Percentiles rank a stretch among this genome's conserved stretches.
Evolutionary conservation across 1,140 invertebrate genomes (phyloP).

Genomic region (Theocolax elegans): DNA sequence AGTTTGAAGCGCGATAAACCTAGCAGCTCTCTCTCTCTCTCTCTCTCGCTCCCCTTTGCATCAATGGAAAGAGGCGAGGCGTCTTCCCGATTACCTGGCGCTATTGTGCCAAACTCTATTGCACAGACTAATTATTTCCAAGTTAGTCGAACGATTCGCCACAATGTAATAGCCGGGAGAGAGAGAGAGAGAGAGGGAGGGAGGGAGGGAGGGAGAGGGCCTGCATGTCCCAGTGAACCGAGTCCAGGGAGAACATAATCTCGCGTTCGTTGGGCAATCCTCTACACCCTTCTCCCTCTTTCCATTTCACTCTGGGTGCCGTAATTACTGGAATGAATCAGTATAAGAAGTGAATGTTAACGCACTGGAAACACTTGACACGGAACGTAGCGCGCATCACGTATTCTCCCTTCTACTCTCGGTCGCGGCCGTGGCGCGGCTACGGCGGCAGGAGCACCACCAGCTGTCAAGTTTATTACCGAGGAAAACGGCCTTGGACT

Average conservation of each 20-base stretch:
- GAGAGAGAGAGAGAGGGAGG: slow-evolving; percentile 60
- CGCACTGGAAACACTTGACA: slow-evolving; percentile 37
- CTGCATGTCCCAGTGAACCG: slow-evolving; percentile 38
- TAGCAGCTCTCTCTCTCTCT: no score
- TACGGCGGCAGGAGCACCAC: not conserved
- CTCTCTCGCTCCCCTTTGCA: no score
- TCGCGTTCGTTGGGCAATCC: slow-evolving; percentile 25
- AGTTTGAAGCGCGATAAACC: slow-evolving; percentile 14
- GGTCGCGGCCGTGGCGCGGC: not conserved
- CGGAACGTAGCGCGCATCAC: slow-evolving; percentile 16
- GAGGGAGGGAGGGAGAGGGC: slow-evolving; percentile 59
- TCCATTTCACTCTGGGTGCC: not conserved
- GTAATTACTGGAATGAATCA: slow-evolving; percentile 45
- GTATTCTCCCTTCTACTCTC: not conserved
- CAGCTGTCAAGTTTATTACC: slow-evolving; percentile 36
- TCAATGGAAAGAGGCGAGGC: slow-evolving; percentile 11
- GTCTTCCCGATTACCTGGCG: slow-evolving; percentile 38
- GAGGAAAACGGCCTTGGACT: slow-evolving; percentile 34
- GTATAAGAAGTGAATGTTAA: slow-evolving; percentile 33
- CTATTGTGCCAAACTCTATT: slow-evolving; percentile 63
- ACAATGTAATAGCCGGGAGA: slow-evolving; percentile 60
- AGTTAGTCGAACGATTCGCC: slow-evolving; percentile 64
- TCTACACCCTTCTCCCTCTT: not conserved
- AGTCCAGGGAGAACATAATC: slow-evolving; percentile 50
- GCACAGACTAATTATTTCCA: slow-evolving; percentile 66